Evolutionary conservation across 2,113 vertebrate genomes (phyloP).

Genomic region (Girardinichthys multiradiatus): DNA sequence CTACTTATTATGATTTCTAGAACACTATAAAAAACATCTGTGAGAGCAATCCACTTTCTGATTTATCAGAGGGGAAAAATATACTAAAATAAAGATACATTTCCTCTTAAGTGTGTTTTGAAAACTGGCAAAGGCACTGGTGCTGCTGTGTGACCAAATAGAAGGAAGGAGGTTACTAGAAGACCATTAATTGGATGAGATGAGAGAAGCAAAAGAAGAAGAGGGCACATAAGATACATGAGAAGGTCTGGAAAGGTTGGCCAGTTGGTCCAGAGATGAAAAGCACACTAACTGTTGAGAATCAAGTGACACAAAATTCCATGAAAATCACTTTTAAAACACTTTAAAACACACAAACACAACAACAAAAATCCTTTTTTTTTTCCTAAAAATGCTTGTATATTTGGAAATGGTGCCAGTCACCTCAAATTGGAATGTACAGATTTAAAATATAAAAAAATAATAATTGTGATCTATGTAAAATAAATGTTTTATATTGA

Average conservation of each 20-base stretch:
- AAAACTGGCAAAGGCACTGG: slow-evolving; percentile 21
- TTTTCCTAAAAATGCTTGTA: no score
- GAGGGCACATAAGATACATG: no score
- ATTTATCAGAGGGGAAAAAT: not conserved
- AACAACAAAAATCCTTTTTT: not conserved
- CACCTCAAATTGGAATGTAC: no score
- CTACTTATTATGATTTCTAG: slow-evolving; percentile 66
- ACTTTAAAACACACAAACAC: slow-evolving; percentile 10
- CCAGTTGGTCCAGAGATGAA: not conserved
- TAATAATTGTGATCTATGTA: not conserved
- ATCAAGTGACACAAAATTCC: slow-evolving; percentile 27
- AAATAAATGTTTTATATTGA: not conserved
- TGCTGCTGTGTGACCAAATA: slow-evolving; percentile 12
- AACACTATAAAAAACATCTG: slow-evolving; percentile 63
- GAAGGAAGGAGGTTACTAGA: not conserved
- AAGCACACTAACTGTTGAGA: not conserved
- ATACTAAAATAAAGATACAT: no score
- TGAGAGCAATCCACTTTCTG: slow-evolving; percentile 44
- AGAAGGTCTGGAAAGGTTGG: not conserved
- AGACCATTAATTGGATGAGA: not conserved
- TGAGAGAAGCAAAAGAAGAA: not conserved
- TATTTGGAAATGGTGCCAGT: no score
- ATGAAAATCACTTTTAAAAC: slow-evolving; percentile 22
- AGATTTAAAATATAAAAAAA: not conserved
- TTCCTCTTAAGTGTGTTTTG: slow-evolving; percentile 15